A percentile compares a stretch with the other conserved stretches of the same genome.
These are phyloP conservation scores for Archilochus colubris DNA, from an alignment of 2,113 vertebrate genomes.

Conservation along the genomic window DNA sequence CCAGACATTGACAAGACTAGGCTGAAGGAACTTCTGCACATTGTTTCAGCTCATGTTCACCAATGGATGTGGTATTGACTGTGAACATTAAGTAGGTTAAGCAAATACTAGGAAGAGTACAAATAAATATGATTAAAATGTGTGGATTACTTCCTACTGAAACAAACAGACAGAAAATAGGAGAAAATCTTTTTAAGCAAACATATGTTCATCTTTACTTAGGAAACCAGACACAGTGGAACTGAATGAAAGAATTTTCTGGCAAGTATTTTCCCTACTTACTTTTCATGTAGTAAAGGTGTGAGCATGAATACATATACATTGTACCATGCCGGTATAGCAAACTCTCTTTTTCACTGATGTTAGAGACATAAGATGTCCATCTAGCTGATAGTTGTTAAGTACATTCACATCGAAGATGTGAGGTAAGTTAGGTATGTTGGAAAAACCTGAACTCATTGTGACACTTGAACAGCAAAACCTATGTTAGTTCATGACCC, in stretches of 20 bases:
- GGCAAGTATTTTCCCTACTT: neutral
- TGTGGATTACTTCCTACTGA: neutral
- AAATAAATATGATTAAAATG: neutral
- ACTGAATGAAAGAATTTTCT: neutral
- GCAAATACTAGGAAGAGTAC: neutral
- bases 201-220: neutral
- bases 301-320: neutral
- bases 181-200: neutral
- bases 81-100: slow-evolving; percentile 9
- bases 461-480: neutral
- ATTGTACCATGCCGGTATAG: neutral
- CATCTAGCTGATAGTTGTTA: neutral
- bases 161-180: neutral
- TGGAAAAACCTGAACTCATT: neutral
- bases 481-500: neutral
- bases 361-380: neutral
- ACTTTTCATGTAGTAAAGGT: neutral
- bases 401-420: neutral
- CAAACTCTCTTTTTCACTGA: neutral
- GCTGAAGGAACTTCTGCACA: neutral
- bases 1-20: neutral
- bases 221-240: neutral
- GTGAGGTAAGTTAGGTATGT: neutral
- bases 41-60: neutral
- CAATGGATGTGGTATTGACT: neutral